Evolutionary conservation across 1,140 invertebrate genomes (phyloP).

Genomic region (Drosophila bifasciata): DNA sequence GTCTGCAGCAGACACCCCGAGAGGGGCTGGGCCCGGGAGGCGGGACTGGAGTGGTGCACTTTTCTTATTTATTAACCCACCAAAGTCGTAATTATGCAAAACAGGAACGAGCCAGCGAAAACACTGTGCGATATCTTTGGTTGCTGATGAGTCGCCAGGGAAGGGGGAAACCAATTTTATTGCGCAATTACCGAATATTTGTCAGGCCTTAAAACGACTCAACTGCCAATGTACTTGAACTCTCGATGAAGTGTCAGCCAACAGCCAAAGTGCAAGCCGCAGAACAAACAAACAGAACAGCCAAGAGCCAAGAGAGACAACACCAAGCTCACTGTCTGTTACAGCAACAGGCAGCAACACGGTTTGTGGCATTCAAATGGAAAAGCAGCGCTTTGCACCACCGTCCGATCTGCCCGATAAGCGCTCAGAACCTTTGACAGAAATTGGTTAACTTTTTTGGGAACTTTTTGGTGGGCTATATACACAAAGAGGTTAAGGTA

Average conservation of each 20-base stretch:
- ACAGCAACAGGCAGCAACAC: slow-evolving; percentile 50
- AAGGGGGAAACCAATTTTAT: slow-evolving; percentile 5
- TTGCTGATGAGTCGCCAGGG: slow-evolving; percentile 7
- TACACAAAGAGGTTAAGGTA: neutral
- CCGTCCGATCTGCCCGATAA: slow-evolving; percentile 59
- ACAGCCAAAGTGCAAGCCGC: slow-evolving; percentile 53
- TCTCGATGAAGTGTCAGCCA: slow-evolving; percentile 40
- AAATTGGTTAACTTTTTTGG: slow-evolving; percentile 28
- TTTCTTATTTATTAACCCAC: slow-evolving; percentile 71
- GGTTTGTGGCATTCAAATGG: slow-evolving; percentile 69
- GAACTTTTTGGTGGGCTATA: neutral
- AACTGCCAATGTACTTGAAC: slow-evolving; percentile 66
- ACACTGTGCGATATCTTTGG: neutral
- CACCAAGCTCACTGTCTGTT: slow-evolving; percentile 23
- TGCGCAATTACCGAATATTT: slow-evolving; percentile 59
- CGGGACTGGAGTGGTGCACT: slow-evolving; percentile 40
- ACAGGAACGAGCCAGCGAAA: slow-evolving; percentile 15
- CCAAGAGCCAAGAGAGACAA: slow-evolving; percentile 5
- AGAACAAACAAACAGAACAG: slow-evolving; percentile 33
- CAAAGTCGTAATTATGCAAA: slow-evolving; percentile 75
- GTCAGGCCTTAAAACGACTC: slow-evolving; percentile 22
- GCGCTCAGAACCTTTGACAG: slow-evolving; percentile 52
- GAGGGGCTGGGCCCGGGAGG: neutral
- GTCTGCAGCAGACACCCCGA: slow-evolving; percentile 11
- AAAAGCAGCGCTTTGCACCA: slow-evolving; percentile 41